phyloP scores from a whole-genome alignment of 2,113 vertebrate genomes.

The Eclectus roratus region DNA sequence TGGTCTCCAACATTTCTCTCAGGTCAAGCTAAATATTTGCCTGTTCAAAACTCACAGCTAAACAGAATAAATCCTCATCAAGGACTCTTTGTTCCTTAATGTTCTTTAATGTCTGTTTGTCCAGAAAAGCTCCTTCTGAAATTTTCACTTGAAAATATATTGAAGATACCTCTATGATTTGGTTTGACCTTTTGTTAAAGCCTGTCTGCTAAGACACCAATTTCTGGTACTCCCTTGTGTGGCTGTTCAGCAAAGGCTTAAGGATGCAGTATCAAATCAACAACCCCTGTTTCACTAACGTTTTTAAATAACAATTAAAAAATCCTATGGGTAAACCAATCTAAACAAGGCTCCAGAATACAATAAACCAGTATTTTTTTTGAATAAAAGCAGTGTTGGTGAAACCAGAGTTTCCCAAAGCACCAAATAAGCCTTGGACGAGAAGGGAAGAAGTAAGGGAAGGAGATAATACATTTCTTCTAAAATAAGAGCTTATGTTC shows the following conservation, averaged over 20 bases:
- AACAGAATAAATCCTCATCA: neutral
- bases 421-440: neutral
- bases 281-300: neutral
- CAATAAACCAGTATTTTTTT: accelerated
- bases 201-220: neutral
- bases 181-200: neutral
- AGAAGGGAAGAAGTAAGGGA: neutral
- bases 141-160: neutral
- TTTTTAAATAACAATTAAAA: neutral
- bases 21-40: neutral
- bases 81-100: neutral
- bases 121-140: neutral
- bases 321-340: neutral
- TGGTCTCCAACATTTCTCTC: neutral
- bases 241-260: neutral
- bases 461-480: neutral
- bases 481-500: neutral
- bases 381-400: neutral
- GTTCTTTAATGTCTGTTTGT: neutral
- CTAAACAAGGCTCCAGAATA: neutral
- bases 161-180: neutral
- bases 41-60: neutral
- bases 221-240: neutral
- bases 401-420: neutral
- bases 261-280: neutral